phyloP scores from a whole-genome alignment of 2,797 vertebrate species.

The Xenops minutus region DNA sequence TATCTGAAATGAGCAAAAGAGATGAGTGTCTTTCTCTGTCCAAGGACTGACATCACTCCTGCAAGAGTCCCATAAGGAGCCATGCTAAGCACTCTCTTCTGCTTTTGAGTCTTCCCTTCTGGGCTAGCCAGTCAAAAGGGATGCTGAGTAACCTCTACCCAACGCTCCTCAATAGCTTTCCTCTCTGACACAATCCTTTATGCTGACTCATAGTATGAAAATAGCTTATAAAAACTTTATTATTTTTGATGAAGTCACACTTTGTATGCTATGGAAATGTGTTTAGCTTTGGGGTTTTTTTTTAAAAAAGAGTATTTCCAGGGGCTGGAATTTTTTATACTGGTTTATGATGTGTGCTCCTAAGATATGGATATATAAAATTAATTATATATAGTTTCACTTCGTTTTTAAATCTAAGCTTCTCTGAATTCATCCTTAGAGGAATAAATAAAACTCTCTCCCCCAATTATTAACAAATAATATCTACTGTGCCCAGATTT shows the following conservation, averaged over 20 bases:
- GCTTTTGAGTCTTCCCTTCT: rapidly evolving
- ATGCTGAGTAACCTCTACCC: background rate
- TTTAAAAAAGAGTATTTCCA: background rate
- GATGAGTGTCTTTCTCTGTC: background rate
- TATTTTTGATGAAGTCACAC: background rate
- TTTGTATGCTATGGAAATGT: background rate
- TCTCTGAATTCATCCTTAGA: background rate
- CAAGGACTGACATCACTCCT: background rate
- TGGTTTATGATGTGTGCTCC: background rate
- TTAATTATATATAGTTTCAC: background rate
- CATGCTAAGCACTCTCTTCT: background rate
- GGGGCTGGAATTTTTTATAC: background rate
- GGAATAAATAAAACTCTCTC: background rate
- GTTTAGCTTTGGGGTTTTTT: background rate
- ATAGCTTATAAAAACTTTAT: background rate
- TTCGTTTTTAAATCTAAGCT: background rate
- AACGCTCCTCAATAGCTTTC: rapidly evolving
- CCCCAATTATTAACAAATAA: constrained; percentile 1
- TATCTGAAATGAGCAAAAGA: background rate
- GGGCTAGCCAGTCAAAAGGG: background rate
- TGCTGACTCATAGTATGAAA: background rate
- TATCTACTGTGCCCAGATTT: background rate
- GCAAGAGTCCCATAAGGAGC: background rate
- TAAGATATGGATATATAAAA: background rate
- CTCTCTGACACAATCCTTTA: background rate